Evolutionary conservation across 2,888 invertebrate genomes (phyloP), one percentile per base, ranked within the genome.

Genomic region (Tachina lurida): DNA sequence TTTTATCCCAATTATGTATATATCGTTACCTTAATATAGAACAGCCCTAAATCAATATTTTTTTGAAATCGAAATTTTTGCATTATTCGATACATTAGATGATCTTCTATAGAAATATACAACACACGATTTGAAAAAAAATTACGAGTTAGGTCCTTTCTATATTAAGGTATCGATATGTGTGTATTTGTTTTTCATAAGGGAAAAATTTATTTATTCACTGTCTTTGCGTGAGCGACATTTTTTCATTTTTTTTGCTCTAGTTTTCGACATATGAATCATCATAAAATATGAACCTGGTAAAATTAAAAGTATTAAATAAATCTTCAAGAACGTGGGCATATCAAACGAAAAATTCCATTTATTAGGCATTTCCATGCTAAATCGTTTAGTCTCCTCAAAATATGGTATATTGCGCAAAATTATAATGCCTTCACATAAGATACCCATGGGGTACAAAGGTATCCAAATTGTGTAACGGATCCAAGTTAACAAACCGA

Each of bases 401-500:
- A 98, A 97, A 91, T 97, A 97, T 0, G 98, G 97, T 90, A 98
- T 96, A 91, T 97, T 97, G 73, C 97, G 94, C 19, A 97, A 93
- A 58, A 97, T 94, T 15, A 97, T 94, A 5, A 96, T 95, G 0
- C 97, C 96, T 93, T 99, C 98, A 90, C 97, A 96, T 1, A 97
- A 90, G 88, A 98, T 95, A 9, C 98, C 98, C 54, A 98, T 91
- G 0, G 99, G 99, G 92, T 98, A 99, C 0, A 98, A 94, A 0
- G 97, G 96, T 87, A 99, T 97, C 98, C 98, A 99, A 78, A 97
- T 94, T 0, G 97, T 96, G 92, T 99, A 98, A 17, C 99, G 95
- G 3, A 99, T 93, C 98, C 98, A 99, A 0, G 97, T 98, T 10
- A 99, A 92, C 4, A 96, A 89, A 63, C 94, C 94, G 47, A 96